Evolutionary conservation across 2,888 invertebrate species (phyloP), one percentile per base, ranked within the genome.

Genomic region (Leptura quadrifasciata): DNA sequence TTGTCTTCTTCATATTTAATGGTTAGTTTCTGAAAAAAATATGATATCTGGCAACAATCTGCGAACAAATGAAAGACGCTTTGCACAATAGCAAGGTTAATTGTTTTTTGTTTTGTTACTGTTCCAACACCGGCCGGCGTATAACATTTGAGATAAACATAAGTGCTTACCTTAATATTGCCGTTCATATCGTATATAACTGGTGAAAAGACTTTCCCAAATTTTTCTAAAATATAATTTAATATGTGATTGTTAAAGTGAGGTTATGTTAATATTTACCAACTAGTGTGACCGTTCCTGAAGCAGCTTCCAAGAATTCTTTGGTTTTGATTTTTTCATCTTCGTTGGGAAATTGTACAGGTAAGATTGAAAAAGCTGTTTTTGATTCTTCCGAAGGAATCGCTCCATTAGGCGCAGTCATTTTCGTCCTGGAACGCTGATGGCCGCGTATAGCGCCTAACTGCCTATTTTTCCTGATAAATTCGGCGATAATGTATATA

Each of bases 161-260:
- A 39, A 35, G 1, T 72, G 88, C 91, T 91, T 90, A 95, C 95
- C 87, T 93, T 91, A 81, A 95, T 93, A 88, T 95, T 95, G 83
- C 94, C 93, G 89, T 92, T 92, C 92, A 96, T 94, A 85, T 96
- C 95, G 88, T 92, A 92, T 84, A 93, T 93, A 55, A 95, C 93
- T 27, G 95, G 94, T 61, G 93, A 90, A 88, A 95, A 95, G 17
- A 93, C 89, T 88, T 92, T 93, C 68, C 95, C 95, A 86, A 95
- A 92, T 81, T 92, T 91, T 84, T 94, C 95, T 95, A 90, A 80
- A 91, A 91, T 58, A 57, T 12, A 20, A 57, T 12, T 57, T 3
- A 57, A 57, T 57, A 73, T 17, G 20, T 54, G 71, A 54, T 69
- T 64, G 61, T 54, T 58, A 77, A 75, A 76, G 39, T 61, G 78